Percentiles rank a stretch among this genome's conserved stretches.
These are phyloP conservation scores for Cetonia aurata DNA, from an alignment of 2,888 invertebrate genomes.

Conservation along the genomic window DNA sequence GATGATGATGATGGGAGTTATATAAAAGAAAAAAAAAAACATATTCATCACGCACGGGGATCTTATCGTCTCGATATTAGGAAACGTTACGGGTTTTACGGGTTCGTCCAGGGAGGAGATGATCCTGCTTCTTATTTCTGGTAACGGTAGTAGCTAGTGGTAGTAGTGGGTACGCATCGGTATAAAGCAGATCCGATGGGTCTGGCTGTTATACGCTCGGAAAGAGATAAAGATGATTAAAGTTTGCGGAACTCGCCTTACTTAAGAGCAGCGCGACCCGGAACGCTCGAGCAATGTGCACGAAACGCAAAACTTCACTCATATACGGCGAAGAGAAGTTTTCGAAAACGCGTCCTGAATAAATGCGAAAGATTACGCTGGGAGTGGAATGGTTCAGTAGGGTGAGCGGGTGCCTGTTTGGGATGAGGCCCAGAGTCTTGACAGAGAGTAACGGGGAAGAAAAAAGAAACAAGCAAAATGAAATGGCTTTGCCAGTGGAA, in stretches of 20 bases:
- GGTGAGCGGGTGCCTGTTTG: background rate
- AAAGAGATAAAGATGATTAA: constrained; percentile 24
- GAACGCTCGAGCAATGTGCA: constrained; percentile 21
- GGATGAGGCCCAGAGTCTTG: constrained; percentile 23
- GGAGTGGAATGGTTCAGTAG: constrained; percentile 15
- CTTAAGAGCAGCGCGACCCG: constrained; percentile 15
- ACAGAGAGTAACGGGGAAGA: constrained; percentile 7
- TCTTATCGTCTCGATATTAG: constrained; percentile 38
- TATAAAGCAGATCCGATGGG: constrained; percentile 23
- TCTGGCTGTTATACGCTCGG: constrained; percentile 20
- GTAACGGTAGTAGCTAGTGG: background rate
- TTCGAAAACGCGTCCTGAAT: constrained; percentile 38
- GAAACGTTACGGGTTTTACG: constrained; percentile 36
- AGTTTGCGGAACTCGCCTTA: constrained; percentile 31
- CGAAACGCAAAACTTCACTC: constrained; percentile 32
- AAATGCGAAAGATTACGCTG: constrained; percentile 32
- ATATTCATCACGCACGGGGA: constrained; percentile 34
- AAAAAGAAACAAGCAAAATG: constrained; percentile 10
- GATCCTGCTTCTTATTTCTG: constrained; percentile 11
- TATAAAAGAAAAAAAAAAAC: constrained; percentile 26
- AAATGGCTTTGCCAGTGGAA: constrained; percentile 14
- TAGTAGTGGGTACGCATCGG: background rate
- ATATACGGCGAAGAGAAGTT: constrained; percentile 27
- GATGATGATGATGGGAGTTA: constrained; percentile 16
- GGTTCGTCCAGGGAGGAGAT: constrained; percentile 23